Base-by-base conservation (phyloP, 2,113 vertebrate species). In the Rhinogobius similis region DNA sequence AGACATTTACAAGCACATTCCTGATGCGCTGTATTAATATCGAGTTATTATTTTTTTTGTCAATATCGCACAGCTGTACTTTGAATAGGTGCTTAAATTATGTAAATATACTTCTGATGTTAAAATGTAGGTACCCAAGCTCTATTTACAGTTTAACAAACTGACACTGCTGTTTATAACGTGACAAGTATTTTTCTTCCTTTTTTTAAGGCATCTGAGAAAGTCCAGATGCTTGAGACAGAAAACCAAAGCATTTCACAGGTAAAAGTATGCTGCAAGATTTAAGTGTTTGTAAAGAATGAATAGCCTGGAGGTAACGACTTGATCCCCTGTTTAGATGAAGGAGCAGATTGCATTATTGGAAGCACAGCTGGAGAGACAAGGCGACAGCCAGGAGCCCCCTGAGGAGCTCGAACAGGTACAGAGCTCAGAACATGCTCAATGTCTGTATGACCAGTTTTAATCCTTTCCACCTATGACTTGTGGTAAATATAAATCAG, bases 351-450 rank as follows among this genome's bases (percentile, higher is more conserved):
- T 94, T 24, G 92, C 93, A 71, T 89, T 96, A 23, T 82, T 98
- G 84, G 96, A 98, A 83, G 93, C 88, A 0, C 95, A 97, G 83
- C 86, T 98, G 83, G 94, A 98, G 91, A 95, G 94, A 87, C 95
- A 97, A 85, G 83, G 93, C 0, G 93, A 97, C 71, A 91, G 88
- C 80, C 94, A 94, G 71, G 92, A 71, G 62, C 92, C 93, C 3
- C 91, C 92, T 32, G 92, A 95, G 82, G 95, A 96, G 82, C 87
- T 95, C 50, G 92, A 91, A 41, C 92, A 87, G 3, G 96, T 98
- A 89, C 88, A 64, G 7, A 56, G 14, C 62, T 44, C 23, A 10
- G 59, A 13, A n/a, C 44, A 62, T 41, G 4, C 24, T 48, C 20
- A 23, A 36, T 39, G 50, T n/a, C n/a, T n/a, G n/a, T n/a, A n/a